Evolutionary conservation across 2,113 vertebrate genomes (phyloP).

Genomic region (Panurus biarmicus): DNA sequence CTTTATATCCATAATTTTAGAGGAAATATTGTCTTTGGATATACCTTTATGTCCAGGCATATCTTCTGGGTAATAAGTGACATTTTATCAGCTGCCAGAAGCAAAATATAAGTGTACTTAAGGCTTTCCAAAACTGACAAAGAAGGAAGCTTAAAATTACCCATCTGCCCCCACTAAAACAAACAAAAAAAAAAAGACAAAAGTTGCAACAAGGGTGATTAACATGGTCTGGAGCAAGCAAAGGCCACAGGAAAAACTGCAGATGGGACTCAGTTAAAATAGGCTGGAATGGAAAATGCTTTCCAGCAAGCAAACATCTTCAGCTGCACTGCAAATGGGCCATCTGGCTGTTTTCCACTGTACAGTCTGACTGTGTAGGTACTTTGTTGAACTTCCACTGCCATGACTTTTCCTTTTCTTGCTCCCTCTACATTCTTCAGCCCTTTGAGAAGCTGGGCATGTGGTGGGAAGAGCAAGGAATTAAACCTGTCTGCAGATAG

Average conservation of each 20-base stretch:
- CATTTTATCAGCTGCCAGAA: conserved; percentile 21
- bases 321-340: neutral
- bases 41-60: neutral
- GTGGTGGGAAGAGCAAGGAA: neutral
- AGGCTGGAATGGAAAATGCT: neutral
- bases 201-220: neutral
- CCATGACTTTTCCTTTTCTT: neutral
- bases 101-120: neutral
- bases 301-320: conserved; percentile 13
- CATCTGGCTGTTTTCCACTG: neutral
- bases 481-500: neutral
- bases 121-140: neutral
- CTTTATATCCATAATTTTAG: neutral
- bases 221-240: conserved; percentile 5
- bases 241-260: conserved; percentile 16
- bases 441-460: neutral
- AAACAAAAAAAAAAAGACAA: neutral
- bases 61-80: neutral
- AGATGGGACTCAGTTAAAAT: conserved; percentile 8
- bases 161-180: neutral
- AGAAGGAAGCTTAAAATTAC: neutral
- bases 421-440: neutral
- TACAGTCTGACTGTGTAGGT: neutral
- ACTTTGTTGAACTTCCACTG: neutral
- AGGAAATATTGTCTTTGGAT: conserved; percentile 41